Conservation (phyloP, 2,888 invertebrate species). For the Halictus ligatus region DNA sequence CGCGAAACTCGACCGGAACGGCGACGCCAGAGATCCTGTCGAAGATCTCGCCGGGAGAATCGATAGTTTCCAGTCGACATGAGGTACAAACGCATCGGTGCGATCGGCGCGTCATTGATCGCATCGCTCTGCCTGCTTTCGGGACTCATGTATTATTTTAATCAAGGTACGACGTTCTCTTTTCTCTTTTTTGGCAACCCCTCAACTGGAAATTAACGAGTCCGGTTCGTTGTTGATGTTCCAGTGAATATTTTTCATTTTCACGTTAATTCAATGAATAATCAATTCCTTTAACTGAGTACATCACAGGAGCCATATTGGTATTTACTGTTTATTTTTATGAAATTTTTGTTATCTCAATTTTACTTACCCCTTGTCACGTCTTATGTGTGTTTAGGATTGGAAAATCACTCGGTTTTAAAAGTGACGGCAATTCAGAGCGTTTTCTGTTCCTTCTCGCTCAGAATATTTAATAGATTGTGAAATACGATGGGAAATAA, state of each 20-base stretch:
- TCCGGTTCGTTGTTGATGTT: neutral
- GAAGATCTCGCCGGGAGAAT: neutral
- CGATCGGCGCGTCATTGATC: slow-evolving; percentile 77
- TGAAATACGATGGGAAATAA: too few species aligned
- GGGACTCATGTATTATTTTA: slow-evolving; percentile 80
- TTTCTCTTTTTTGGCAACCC: neutral
- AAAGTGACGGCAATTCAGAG: too few species aligned
- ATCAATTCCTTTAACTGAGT: too few species aligned
- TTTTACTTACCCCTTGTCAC: too few species aligned
- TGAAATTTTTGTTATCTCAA: too few species aligned
- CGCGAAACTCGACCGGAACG: slow-evolving; percentile 24
- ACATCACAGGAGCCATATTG: too few species aligned
- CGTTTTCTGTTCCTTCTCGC: too few species aligned
- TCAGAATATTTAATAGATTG: too few species aligned
- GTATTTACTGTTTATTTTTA: too few species aligned
- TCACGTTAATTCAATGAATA: too few species aligned
- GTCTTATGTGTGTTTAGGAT: too few species aligned
- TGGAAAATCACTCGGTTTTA: too few species aligned
- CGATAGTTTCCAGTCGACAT: slow-evolving; percentile 63
- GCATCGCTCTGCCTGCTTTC: slow-evolving; percentile 73
- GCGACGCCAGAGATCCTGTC: slow-evolving; percentile 5
- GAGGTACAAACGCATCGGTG: slow-evolving; percentile 77
- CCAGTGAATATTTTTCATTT: neutral
- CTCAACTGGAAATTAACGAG: neutral
- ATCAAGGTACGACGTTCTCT: slow-evolving; percentile 77